phyloP scores from a whole-genome alignment of 1,140 invertebrate species.

The Asbolus verrucosus region DNA sequence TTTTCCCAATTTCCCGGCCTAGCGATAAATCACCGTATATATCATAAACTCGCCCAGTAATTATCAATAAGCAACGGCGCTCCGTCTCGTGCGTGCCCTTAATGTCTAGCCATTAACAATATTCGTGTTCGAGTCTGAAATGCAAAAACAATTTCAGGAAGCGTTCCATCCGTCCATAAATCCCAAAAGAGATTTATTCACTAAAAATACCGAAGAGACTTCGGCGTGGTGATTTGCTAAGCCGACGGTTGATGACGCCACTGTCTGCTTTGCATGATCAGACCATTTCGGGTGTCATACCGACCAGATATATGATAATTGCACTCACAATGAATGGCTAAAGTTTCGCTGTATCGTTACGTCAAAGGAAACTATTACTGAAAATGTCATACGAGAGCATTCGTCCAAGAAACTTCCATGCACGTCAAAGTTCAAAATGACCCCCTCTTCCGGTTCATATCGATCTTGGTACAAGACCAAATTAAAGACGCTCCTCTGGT shows the following conservation, averaged over 20 bases:
- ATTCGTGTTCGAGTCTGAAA: constrained; percentile 50
- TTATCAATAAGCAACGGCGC: constrained; percentile 51
- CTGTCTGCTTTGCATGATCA: constrained; percentile 59
- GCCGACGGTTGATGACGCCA: constrained; percentile 49
- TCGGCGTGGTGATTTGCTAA: constrained; percentile 53
- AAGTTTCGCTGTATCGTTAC: constrained; percentile 58
- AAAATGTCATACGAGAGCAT: constrained; percentile 37
- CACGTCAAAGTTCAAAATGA: constrained; percentile 49
- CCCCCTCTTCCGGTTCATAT: constrained; percentile 24
- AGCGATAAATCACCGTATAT: constrained; percentile 46
- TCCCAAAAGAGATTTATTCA: constrained; percentile 45
- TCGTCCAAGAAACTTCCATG: constrained; percentile 45
- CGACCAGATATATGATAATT: constrained; percentile 60
- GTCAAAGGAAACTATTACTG: constrained; percentile 54
- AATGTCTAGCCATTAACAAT: constrained; percentile 52
- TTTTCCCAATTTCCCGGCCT: constrained; percentile 24
- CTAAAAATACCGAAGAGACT: constrained; percentile 42
- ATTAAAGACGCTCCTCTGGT: constrained; percentile 10
- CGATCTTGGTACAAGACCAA: not conserved
- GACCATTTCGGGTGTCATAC: constrained; percentile 58
- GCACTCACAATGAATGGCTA: constrained; percentile 57
- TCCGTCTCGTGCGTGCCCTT: constrained; percentile 49
- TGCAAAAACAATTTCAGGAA: constrained; percentile 53
- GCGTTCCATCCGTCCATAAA: constrained; percentile 46
- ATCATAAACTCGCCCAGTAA: constrained; percentile 52